Conservation (phyloP, 2,113 vertebrate genomes). For the Daubentonia madagascariensis region DNA sequence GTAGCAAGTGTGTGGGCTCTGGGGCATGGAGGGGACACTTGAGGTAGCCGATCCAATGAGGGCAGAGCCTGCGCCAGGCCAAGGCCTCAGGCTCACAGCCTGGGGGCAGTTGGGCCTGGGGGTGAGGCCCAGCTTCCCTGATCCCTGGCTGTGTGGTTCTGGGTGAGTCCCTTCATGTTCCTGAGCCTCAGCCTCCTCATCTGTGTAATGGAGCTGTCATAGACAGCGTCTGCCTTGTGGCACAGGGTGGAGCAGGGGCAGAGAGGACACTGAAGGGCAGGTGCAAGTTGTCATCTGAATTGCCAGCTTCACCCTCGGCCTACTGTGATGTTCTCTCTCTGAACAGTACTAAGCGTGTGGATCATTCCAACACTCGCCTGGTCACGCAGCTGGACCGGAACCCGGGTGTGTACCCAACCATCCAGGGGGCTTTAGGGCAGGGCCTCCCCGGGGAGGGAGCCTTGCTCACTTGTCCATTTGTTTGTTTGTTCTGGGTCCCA, state of each 20-base stretch:
- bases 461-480: background rate
- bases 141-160: background rate
- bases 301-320: background rate
- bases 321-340: background rate
- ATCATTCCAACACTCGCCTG: slow-evolving; percentile 94
- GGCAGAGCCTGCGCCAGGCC: background rate
- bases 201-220: background rate
- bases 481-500: slow-evolving; percentile 45
- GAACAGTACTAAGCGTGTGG: slow-evolving; percentile 91
- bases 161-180: background rate
- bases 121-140: too few relatives aligned
- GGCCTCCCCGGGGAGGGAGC: background rate
- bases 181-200: background rate
- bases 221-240: background rate
- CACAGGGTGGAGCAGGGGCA: background rate
- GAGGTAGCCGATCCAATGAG: background rate
- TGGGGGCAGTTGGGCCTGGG: background rate
- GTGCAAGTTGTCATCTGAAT: fast-evolving
- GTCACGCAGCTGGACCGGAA: slow-evolving; percentile 93
- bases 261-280: background rate
- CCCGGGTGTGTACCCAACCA: slow-evolving; percentile 82
- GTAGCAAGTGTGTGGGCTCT: background rate
- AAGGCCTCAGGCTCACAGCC: fast-evolving
- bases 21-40: fast-evolving
- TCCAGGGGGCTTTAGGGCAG: fast-evolving